Conservation (phyloP, 2,888 invertebrate genomes). For the Trissonchulus sp. region DNA sequence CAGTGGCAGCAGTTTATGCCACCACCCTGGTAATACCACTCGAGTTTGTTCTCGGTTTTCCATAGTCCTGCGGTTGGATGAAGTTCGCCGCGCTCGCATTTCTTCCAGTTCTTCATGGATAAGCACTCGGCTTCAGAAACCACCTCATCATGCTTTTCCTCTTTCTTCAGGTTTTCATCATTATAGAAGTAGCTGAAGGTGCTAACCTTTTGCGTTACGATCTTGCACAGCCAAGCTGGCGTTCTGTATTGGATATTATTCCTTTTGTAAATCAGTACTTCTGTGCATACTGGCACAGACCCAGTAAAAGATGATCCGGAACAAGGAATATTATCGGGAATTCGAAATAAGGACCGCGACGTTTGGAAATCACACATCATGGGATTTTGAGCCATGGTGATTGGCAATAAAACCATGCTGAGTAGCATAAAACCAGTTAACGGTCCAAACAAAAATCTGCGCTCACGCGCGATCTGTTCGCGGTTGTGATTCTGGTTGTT, state of each 20-base stretch:
- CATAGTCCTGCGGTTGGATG: not conserved
- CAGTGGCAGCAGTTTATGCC: slow-evolving; percentile 10
- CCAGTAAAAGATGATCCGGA: not conserved
- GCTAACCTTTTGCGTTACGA: not conserved
- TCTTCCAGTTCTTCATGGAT: not conserved
- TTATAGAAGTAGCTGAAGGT: not conserved
- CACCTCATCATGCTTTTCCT: not conserved
- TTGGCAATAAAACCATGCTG: too few relatives aligned
- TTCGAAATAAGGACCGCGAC: too few relatives aligned
- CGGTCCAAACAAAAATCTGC: too few relatives aligned
- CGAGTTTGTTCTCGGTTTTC: not conserved
- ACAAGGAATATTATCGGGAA: too few relatives aligned
- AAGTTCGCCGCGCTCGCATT: not conserved
- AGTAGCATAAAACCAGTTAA: too few relatives aligned
- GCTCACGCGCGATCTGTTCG: too few relatives aligned
- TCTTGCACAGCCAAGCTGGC: not conserved
- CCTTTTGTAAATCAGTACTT: not conserved
- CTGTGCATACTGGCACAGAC: not conserved
- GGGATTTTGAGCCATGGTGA: too few relatives aligned
- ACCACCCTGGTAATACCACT: slow-evolving; percentile 3
- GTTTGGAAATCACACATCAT: too few relatives aligned
- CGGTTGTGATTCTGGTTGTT: too few relatives aligned
- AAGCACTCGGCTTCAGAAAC: not conserved
- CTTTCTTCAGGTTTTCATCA: slow-evolving; percentile 7
- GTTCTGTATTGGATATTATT: not conserved